phyloP scores from a whole-genome alignment of 2,888 invertebrate species.

The Cephus pygmeus region DNA sequence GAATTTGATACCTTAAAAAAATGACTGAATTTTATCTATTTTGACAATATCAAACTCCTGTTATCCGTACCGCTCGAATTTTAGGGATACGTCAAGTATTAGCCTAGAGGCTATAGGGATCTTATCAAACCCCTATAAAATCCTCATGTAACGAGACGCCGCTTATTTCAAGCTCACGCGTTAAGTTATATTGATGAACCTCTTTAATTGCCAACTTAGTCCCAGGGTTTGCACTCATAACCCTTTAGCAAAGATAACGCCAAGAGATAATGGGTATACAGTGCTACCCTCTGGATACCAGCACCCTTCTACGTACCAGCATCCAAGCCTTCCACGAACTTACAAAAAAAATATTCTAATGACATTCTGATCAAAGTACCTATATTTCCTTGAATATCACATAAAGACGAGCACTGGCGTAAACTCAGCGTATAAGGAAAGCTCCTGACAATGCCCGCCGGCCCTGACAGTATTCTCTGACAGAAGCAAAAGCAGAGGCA shows the following conservation, averaged over 20 bases:
- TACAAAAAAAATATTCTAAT: neutral
- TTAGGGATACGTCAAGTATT: neutral
- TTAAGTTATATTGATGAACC: constrained; percentile 33
- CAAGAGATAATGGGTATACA: neutral
- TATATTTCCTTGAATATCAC: neutral
- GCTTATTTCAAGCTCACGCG: constrained; percentile 6
- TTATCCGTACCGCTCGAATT: neutral
- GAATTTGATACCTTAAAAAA: neutral
- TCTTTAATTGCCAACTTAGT: constrained; percentile 50
- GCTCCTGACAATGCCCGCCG: neutral
- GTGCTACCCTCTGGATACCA: neutral
- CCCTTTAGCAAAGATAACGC: constrained; percentile 42
- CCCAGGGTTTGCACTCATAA: constrained; percentile 50
- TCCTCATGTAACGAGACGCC: neutral
- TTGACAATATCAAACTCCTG: neutral
- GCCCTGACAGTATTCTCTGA: neutral
- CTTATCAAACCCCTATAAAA: neutral
- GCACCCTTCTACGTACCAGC: neutral
- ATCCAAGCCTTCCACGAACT: neutral
- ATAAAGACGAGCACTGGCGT: neutral
- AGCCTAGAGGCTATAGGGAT: neutral
- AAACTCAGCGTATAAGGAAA: neutral
- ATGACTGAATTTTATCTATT: neutral
- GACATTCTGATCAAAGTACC: too few relatives aligned
- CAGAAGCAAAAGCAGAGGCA: neutral